These are phyloP conservation scores for Mayetiola destructor DNA, from an alignment of 2,888 invertebrate genomes.

Conservation along the genomic window DNA sequence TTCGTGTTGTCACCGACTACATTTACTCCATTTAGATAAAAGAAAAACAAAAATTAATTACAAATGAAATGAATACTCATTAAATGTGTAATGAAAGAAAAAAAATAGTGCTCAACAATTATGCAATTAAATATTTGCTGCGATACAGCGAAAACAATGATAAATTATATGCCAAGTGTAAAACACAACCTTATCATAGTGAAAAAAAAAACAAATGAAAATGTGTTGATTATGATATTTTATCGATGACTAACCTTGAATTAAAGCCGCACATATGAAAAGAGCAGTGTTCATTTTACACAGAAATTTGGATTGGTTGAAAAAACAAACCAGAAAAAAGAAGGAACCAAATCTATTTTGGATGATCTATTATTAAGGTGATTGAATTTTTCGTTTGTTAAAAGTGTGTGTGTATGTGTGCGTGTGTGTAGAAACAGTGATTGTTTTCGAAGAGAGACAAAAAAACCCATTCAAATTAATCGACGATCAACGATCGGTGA, in stretches of 20 bases:
- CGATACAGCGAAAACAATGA: background rate
- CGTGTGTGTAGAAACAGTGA: too few species aligned
- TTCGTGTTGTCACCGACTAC: background rate
- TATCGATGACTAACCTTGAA: slow-evolving; percentile 9
- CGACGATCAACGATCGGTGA: too few species aligned
- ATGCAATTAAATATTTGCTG: slow-evolving; percentile 3
- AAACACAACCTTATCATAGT: background rate
- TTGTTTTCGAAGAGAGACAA: too few species aligned
- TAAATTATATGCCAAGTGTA: too few species aligned
- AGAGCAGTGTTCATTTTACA: background rate
- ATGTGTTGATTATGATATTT: background rate
- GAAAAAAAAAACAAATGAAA: background rate
- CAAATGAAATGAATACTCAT: background rate
- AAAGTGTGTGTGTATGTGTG: too few species aligned
- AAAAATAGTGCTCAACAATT: background rate
- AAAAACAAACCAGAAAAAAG: background rate
- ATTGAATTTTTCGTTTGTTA: too few species aligned
- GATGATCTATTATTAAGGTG: too few species aligned
- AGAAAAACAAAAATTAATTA: background rate
- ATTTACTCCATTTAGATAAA: background rate
- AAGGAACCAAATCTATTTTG: too few species aligned
- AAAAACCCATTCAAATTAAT: too few species aligned
- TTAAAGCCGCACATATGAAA: background rate
- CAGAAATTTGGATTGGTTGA: background rate
- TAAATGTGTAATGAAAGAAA: background rate